These are phyloP conservation scores for Tringa solitaria DNA, from an alignment of 2,113 vertebrate genomes.

Conservation along the genomic window DNA sequence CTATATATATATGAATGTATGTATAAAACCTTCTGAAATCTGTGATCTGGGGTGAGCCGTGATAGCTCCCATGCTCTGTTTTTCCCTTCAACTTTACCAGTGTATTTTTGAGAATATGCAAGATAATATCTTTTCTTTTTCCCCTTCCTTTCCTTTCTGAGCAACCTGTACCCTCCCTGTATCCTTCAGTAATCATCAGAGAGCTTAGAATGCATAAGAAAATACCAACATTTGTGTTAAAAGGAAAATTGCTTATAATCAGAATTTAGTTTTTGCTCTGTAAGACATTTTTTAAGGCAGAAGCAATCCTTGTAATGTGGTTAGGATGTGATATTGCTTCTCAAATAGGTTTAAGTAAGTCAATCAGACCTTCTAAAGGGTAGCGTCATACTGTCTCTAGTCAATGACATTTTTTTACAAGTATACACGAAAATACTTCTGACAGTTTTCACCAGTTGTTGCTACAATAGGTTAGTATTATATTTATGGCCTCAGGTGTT, in stretches of 20 bases:
- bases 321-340: neutral
- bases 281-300: neutral
- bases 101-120: neutral
- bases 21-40: neutral
- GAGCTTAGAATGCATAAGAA: neutral
- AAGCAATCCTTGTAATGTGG: neutral
- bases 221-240: neutral
- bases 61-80: neutral
- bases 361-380: neutral
- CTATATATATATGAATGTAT: neutral
- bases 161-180: neutral
- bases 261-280: neutral
- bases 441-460: neutral
- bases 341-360: neutral
- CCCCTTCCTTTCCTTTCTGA: neutral
- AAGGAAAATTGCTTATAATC: conserved; percentile 13
- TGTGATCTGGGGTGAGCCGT: neutral
- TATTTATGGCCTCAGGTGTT: neutral
- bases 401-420: neutral
- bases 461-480: neutral
- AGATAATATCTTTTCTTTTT: neutral
- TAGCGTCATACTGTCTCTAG: neutral
- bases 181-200: neutral
- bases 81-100: neutral
- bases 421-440: neutral